A percentile compares a stretch with the other conserved stretches of the same genome.
These are phyloP conservation scores for Seriola quinqueradiata DNA, from an alignment of 2,113 vertebrate genomes.

Conservation along the genomic window DNA sequence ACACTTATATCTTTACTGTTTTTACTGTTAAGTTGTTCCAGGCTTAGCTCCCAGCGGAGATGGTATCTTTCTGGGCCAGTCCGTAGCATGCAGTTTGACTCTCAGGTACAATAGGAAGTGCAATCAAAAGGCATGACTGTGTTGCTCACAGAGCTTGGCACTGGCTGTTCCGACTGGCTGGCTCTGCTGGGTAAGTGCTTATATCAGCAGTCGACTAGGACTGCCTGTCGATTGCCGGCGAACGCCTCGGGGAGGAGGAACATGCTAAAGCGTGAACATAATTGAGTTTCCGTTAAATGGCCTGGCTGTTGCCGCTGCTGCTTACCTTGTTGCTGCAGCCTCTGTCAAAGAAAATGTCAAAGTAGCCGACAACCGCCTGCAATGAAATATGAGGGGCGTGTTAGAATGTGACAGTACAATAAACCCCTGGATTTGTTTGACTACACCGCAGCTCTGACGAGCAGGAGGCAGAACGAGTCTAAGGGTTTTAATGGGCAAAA, in stretches of 20 bases:
- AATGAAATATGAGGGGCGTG: constrained; percentile 79
- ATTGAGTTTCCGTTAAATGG: constrained; percentile 83
- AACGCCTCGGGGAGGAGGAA: constrained; percentile 78
- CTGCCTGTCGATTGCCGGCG: constrained; percentile 67
- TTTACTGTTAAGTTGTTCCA: constrained; percentile 14
- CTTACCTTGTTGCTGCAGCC: constrained; percentile 92
- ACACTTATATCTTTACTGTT: background rate
- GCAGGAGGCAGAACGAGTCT: constrained; percentile 24
- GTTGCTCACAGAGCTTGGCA: constrained; percentile 67
- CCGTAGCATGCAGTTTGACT: constrained; percentile 21
- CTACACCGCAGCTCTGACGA: constrained; percentile 40
- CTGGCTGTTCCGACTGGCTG: constrained; percentile 71
- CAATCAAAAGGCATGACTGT: constrained; percentile 56
- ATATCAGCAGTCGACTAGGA: constrained; percentile 82
- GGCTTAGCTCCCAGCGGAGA: background rate
- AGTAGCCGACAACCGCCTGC: constrained; percentile 95
- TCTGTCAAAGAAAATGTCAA: constrained; percentile 95
- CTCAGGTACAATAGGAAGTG: constrained; percentile 55
- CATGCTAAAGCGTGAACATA: constrained; percentile 77
- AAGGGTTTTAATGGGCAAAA: constrained; percentile 48
- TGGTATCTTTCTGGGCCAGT: constrained; percentile 22
- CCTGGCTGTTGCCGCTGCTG: constrained; percentile 60
- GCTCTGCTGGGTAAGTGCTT: constrained; percentile 75
- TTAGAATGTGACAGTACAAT: constrained; percentile 80
- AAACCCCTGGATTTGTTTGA: constrained; percentile 76